A percentile compares a stretch with the other conserved stretches of the same genome.
These are phyloP conservation scores for Ceratina calcarata DNA, from an alignment of 1,140 invertebrate genomes.

Conservation along the genomic window DNA sequence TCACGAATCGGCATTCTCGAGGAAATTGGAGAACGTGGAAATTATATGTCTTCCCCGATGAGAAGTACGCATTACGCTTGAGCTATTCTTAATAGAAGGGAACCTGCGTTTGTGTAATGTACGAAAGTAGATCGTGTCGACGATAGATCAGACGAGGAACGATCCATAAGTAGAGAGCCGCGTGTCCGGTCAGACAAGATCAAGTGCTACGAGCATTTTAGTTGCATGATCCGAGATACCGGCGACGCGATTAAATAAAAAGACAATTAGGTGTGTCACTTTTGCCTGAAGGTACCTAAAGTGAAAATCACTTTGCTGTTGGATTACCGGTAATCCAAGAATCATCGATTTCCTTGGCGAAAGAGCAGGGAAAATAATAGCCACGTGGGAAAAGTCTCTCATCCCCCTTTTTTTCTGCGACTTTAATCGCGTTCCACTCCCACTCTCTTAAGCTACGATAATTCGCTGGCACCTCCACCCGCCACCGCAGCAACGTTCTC, in stretches of 20 bases:
- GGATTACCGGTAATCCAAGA: conserved; percentile 43
- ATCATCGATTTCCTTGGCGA: conserved; percentile 26
- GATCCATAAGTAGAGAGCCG: not conserved
- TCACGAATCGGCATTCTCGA: conserved; percentile 2
- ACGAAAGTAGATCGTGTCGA: not conserved
- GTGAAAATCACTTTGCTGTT: conserved; percentile 20
- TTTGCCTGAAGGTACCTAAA: too few species aligned
- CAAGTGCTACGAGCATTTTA: not conserved
- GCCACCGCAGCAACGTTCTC: too few species aligned
- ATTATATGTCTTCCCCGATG: too few species aligned
- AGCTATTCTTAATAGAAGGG: too few species aligned
- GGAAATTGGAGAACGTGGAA: conserved; percentile 36
- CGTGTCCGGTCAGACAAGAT: not conserved
- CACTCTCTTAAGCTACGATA: not conserved
- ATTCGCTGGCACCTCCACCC: not conserved
- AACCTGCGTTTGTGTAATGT: too few species aligned
- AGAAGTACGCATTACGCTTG: too few species aligned
- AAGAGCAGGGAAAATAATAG: conserved; percentile 2
- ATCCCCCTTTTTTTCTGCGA: not conserved
- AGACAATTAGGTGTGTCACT: too few species aligned
- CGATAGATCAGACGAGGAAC: not conserved
- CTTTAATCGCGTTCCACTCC: conserved; percentile 1
- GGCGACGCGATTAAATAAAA: not conserved
- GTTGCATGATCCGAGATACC: not conserved
- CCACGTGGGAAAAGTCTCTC: conserved; percentile 24